Evolutionary conservation across 30 jellyfish, hydroid and myxozoan species (phyloP).

Genomic region (Aurelia aurita complex sp. Pacific): DNA sequence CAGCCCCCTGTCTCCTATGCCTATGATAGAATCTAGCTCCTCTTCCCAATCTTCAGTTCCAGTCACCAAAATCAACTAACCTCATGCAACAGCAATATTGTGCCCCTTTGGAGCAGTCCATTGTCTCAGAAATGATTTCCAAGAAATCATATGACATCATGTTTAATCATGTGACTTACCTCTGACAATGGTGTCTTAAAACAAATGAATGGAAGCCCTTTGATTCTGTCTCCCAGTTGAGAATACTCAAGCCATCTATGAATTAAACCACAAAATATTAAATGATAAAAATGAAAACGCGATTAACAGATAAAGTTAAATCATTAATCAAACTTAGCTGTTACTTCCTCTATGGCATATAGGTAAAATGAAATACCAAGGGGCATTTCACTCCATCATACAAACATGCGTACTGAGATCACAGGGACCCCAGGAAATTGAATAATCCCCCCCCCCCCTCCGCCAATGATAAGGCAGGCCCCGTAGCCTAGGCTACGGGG

Average conservation of each 20-base stretch:
- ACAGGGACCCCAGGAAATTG: no score
- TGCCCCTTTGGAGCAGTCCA: background rate
- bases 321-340: background rate
- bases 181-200: conserved; percentile 89
- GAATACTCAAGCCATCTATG: conserved; percentile 91
- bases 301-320: background rate
- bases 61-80: background rate
- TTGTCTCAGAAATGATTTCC: no score
- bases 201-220: conserved; percentile 77
- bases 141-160: no score
- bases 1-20: no score
- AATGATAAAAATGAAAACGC: background rate
- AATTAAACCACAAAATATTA: background rate
- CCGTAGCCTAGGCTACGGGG: no score
- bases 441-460: no score
- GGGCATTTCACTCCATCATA: no score
- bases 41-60: background rate
- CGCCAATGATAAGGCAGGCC: no score
- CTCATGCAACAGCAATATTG: background rate
- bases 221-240: conserved; percentile 58
- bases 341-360: background rate
- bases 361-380: background rate
- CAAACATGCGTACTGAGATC: no score
- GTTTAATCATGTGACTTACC: conserved; percentile 25
- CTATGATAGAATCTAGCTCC: no score